phyloP scores from a whole-genome alignment of 2,113 vertebrate genomes.

The Rhinichthys klamathensis region DNA sequence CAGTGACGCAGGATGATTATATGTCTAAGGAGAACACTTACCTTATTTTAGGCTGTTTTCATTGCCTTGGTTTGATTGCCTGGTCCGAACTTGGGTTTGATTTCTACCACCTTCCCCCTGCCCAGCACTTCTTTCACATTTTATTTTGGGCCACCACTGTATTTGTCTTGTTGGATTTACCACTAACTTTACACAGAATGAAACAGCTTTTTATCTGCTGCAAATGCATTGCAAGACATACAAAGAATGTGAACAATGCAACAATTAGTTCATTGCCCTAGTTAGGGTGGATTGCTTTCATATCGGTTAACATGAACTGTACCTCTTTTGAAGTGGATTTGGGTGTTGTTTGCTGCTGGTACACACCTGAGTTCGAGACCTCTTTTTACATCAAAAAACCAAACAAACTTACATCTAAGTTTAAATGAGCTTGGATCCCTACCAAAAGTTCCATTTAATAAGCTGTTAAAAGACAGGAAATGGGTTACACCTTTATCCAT shows the following conservation, averaged over 20 bases:
- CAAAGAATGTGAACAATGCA: neutral
- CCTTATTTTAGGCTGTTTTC: conserved; percentile 18
- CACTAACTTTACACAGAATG: neutral
- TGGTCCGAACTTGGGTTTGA: neutral
- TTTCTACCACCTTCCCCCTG: neutral
- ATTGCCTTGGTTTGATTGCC: conserved; percentile 17
- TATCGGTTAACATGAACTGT: neutral
- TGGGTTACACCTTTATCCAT: neutral
- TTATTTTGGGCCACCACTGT: neutral
- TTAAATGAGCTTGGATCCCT: neutral
- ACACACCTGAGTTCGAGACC: neutral
- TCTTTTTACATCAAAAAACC: neutral
- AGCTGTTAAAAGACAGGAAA: neutral
- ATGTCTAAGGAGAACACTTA: conserved; percentile 72
- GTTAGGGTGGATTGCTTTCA: neutral
- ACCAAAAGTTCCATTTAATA: neutral
- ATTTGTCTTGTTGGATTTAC: neutral
- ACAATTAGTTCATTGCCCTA: neutral
- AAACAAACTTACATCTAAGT: neutral
- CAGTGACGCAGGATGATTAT: conserved; percentile 87
- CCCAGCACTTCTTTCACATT: neutral
- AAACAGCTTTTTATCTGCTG: neutral
- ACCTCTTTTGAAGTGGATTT: neutral
- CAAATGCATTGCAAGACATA: neutral
- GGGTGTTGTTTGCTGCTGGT: neutral